Evolutionary conservation across 1,140 invertebrate species (phyloP).

Genomic region (Eumeta japonica): DNA sequence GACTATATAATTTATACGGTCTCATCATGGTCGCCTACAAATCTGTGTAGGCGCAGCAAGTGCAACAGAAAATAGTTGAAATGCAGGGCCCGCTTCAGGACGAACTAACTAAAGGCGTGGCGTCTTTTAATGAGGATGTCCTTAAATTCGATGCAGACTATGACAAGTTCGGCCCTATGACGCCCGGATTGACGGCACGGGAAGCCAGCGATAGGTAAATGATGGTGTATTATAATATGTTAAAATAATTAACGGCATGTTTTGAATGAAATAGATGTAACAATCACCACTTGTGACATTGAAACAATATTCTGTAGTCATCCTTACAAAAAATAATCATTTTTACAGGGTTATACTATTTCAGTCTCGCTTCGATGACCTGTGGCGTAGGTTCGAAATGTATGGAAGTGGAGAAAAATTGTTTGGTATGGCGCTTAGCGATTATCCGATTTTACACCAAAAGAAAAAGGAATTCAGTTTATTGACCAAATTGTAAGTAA

Average conservation of each 20-base stretch:
- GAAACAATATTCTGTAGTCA: too few relatives aligned
- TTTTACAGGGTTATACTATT: slow-evolving; percentile 68
- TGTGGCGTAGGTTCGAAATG: slow-evolving; percentile 76
- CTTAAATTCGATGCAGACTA: slow-evolving; percentile 73
- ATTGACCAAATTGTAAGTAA: slow-evolving; percentile 73
- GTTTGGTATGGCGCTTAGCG: slow-evolving; percentile 76
- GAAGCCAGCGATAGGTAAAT: slow-evolving; percentile 80
- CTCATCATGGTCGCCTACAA: neutral
- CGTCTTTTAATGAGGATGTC: slow-evolving; percentile 67
- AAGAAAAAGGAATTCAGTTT: slow-evolving; percentile 82
- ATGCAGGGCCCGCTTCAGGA: slow-evolving; percentile 75
- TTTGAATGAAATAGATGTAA: too few relatives aligned
- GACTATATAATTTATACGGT: too few relatives aligned
- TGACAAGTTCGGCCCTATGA: slow-evolving; percentile 77
- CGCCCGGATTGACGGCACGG: slow-evolving; percentile 73
- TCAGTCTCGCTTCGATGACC: slow-evolving; percentile 76
- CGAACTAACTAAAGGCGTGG: slow-evolving; percentile 71
- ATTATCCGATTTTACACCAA: slow-evolving; percentile 75
- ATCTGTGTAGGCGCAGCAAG: slow-evolving; percentile 58
- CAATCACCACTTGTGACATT: too few relatives aligned
- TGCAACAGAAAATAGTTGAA: slow-evolving; percentile 70
- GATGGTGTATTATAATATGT: slow-evolving; percentile 7
- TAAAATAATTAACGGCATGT: slow-evolving; percentile 2
- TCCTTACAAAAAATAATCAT: too few relatives aligned
- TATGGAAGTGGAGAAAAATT: slow-evolving; percentile 78